These are phyloP conservation scores for Pseudomyrmex gracilis DNA, from an alignment of 1,140 invertebrate genomes.

Conservation along the genomic window DNA sequence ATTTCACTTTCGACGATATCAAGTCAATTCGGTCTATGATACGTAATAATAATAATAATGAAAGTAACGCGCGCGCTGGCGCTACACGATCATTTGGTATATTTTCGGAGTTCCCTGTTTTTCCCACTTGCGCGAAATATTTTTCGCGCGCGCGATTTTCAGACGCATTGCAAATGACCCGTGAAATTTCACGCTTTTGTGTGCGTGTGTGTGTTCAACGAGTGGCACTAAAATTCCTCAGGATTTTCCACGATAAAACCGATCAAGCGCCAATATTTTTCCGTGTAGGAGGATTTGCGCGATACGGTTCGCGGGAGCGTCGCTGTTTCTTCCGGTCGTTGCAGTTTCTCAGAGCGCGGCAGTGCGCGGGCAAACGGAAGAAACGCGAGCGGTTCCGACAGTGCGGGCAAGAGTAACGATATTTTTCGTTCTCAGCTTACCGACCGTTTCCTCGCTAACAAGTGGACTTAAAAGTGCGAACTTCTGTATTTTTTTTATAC, in stretches of 20 bases:
- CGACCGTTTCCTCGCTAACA: constrained; percentile 63
- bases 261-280: constrained; percentile 52
- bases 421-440: constrained; percentile 61
- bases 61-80: background rate
- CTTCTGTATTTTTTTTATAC: constrained; percentile 60
- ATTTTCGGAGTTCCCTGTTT: background rate
- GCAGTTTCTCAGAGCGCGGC: constrained; percentile 63
- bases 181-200: constrained; percentile 23
- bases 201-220: background rate
- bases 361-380: constrained; percentile 39
- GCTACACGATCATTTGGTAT: background rate
- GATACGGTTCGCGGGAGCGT: constrained; percentile 17
- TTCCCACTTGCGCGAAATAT: background rate
- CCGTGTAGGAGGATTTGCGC: constrained; percentile 24
- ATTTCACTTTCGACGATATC: background rate
- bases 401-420: constrained; percentile 59
- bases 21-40: background rate
- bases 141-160: background rate
- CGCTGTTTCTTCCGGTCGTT: constrained; percentile 48
- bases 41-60: background rate
- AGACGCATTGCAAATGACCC: constrained; percentile 30
- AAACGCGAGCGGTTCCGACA: constrained; percentile 38
- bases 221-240: constrained; percentile 45
- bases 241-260: constrained; percentile 40
- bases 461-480: constrained; percentile 54